A percentile compares a stretch with the other conserved stretches of the same genome.
phyloP scores from a whole-genome alignment of 2,797 vertebrate genomes.

The Sebastes oblongus region DNA sequence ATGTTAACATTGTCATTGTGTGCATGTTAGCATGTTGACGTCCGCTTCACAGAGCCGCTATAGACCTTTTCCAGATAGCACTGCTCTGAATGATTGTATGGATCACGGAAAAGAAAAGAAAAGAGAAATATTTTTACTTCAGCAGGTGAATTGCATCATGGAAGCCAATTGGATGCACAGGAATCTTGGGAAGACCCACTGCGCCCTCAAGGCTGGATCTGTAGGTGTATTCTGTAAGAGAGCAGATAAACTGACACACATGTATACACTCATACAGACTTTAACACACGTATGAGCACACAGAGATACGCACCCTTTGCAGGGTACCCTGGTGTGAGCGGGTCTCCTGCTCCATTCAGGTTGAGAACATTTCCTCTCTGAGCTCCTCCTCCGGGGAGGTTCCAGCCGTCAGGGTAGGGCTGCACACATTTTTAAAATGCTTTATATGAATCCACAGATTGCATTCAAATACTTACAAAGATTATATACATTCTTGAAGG shows the following conservation, averaged over 20 bases:
- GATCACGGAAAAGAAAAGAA: not conserved
- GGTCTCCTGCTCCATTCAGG: conserved; percentile 94
- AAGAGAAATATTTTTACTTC: conserved; percentile 69
- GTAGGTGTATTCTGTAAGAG: conserved; percentile 87
- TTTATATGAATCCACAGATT: not conserved
- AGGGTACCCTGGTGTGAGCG: conserved; percentile 95
- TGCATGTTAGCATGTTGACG: not conserved
- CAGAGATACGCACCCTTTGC: conserved; percentile 86
- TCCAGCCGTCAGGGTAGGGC: conserved; percentile 93
- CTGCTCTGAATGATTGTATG: not conserved
- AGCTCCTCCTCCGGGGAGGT: conserved; percentile 89
- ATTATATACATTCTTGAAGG: not conserved
- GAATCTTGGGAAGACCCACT: conserved; percentile 91
- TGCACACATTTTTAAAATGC: conserved; percentile 35
- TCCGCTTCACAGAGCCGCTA: not conserved
- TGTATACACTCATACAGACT: not conserved
- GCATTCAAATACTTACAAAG: not conserved
- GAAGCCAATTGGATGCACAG: conserved; percentile 95
- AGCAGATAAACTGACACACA: not conserved
- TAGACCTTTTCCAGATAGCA: not conserved
- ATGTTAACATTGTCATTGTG: not conserved
- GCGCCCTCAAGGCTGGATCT: conserved; percentile 78
- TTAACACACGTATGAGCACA: not conserved
- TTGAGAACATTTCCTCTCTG: conserved; percentile 95
- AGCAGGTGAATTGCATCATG: conserved; percentile 87